Conservation (phyloP, 2,888 invertebrate species). For the Sinelater perroti region DNA sequence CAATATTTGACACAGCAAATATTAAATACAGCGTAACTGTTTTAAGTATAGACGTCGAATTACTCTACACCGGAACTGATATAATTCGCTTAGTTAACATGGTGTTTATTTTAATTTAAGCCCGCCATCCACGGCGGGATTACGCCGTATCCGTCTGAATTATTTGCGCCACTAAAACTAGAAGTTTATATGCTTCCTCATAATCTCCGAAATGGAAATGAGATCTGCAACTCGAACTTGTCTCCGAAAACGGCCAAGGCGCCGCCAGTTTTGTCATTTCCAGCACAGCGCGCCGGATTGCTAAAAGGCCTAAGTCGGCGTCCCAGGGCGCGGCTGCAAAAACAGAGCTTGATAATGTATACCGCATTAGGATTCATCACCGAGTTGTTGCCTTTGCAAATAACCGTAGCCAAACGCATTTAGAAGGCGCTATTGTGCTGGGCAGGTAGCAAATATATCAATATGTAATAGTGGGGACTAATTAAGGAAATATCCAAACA, state of each 20-base stretch:
- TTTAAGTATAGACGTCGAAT: too few relatives aligned
- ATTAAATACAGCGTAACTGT: too few relatives aligned
- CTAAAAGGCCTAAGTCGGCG: conserved; percentile 1
- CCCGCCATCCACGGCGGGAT: conserved; percentile 18
- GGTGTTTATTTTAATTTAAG: conserved; percentile 33
- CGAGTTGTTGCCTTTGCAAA: not conserved
- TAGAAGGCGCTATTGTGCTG: too few relatives aligned
- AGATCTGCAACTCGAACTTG: conserved; percentile 10
- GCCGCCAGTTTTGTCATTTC: conserved; percentile 10
- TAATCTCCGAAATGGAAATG: conserved; percentile 25
- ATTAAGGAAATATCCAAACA: too few relatives aligned
- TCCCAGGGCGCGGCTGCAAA: not conserved
- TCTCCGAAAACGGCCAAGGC: not conserved
- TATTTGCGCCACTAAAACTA: conserved; percentile 15
- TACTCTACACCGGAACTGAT: too few relatives aligned
- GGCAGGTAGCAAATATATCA: too few relatives aligned
- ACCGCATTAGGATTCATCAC: conserved; percentile 6
- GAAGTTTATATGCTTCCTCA: conserved; percentile 21
- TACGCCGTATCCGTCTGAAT: conserved; percentile 14
- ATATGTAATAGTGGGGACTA: too few relatives aligned
- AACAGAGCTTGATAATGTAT: conserved; percentile 8
- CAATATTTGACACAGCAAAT: too few relatives aligned
- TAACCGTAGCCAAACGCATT: not conserved
- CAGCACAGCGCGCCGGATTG: conserved; percentile 9
- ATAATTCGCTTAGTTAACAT: conserved; percentile 32